phyloP scores from a whole-genome alignment of 2,797 vertebrate species.

The Esox lucius region DNA sequence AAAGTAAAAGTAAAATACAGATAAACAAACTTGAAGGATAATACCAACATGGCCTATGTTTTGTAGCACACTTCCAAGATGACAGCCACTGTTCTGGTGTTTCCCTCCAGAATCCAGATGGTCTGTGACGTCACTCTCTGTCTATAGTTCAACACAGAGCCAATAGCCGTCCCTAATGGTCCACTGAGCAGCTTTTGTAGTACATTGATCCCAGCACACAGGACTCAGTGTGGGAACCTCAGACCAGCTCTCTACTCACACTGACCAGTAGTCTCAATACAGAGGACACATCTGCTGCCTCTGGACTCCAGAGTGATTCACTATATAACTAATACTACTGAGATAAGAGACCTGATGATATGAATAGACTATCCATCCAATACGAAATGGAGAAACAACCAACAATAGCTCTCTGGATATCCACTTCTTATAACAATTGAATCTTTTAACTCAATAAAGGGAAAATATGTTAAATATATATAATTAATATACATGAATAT shows the following conservation, averaged over 20 bases:
- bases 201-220: constrained; percentile 15
- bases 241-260: constrained; percentile 12
- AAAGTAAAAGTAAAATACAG: too few species aligned
- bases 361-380: too few species aligned
- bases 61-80: background rate
- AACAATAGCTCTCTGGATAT: too few species aligned
- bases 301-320: constrained; percentile 3
- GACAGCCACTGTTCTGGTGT: background rate
- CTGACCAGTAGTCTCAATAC: background rate
- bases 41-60: background rate
- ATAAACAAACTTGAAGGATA: too few species aligned
- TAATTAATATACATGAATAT: constrained; percentile 30
- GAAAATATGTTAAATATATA: constrained; percentile 33
- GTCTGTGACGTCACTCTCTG: constrained; percentile 21
- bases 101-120: constrained; percentile 42
- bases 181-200: constrained; percentile 41
- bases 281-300: constrained; percentile 28
- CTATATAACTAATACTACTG: too few species aligned
- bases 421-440: too few species aligned
- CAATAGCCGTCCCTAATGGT: constrained; percentile 36
- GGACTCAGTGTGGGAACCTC: constrained; percentile 29
- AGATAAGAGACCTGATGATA: too few species aligned
- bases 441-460: constrained; percentile 29
- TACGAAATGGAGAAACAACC: too few species aligned
- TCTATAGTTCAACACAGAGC: constrained; percentile 13